These are phyloP conservation scores for Rhinoptilus africanus DNA, from an alignment of 2,113 vertebrate species.

Conservation along the genomic window DNA sequence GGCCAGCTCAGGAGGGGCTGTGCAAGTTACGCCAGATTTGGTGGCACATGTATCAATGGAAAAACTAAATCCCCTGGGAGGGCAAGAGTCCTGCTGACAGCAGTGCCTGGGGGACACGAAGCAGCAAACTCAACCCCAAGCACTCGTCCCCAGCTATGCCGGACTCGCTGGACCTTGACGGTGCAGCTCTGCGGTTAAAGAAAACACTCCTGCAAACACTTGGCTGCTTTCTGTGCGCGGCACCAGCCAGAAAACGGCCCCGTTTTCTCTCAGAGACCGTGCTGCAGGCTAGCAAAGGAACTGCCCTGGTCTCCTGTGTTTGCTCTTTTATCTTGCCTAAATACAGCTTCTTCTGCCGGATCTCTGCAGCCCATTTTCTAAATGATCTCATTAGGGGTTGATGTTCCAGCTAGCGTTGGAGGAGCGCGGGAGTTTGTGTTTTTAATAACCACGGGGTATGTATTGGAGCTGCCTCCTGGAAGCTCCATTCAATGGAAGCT, in stretches of 20 bases:
- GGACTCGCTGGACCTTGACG: neutral
- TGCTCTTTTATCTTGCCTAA: neutral
- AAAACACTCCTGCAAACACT: neutral
- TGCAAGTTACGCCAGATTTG: neutral
- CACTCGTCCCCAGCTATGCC: fast-evolving
- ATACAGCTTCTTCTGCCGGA: neutral
- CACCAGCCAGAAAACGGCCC: neutral
- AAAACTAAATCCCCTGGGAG: neutral
- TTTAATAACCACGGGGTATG: conserved; percentile 8
- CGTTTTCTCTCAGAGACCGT: neutral
- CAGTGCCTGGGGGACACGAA: neutral
- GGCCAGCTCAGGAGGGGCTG: neutral
- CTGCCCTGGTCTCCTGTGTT: neutral
- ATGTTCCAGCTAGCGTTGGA: neutral
- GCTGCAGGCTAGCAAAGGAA: neutral
- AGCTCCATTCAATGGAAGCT: conserved; percentile 34
- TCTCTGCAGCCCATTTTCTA: conserved; percentile 40
- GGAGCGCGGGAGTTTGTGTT: neutral
- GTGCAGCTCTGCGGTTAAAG: neutral
- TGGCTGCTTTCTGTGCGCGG: neutral
- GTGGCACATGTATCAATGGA: fast-evolving
- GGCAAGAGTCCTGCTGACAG: neutral
- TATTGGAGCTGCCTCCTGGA: conserved; percentile 43
- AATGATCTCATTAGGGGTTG: conserved; percentile 31
- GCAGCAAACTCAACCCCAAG: neutral